Base-by-base conservation (phyloP, 2,797 vertebrate species). In the Alcedo quadribrachys region DNA sequence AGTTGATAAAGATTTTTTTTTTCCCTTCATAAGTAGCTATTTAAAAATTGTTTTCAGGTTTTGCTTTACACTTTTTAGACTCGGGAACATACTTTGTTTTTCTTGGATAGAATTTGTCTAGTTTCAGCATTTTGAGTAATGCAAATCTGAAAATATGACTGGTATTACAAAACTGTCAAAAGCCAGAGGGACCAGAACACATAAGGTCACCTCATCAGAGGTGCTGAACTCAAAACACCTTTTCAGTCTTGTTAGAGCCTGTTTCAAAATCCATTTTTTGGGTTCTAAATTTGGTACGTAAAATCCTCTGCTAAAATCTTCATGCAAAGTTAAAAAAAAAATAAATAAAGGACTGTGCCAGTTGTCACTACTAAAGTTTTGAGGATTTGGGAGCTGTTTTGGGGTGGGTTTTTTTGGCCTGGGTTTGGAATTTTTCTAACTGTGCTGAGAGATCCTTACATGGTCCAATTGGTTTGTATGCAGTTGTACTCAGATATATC, bases 71-170 rank as follows among this genome's bases (percentile, higher is more conserved):
- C 69, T 78, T 78, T 74, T 78, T 55, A 60, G 40, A 53, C 45
- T 89, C 20, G 5, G 58, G 65, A 85, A 21, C 11, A 55, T 67
- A 30, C 32, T 82, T 90, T 81, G 51, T 75, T 96, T 96, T 82
- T 71, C 84, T 95, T 94, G 92, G 93, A 75, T 20, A 63, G 51
- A 66, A 35, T 70, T 94, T 81, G 25, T 57, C 51, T 71, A 73
- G 43, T 63, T 90, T 90, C 76, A 94, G 84, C 79, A 60, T 71
- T 71, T 77, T 82, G 40, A 90, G 51, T 62, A 62, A 45, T 28
- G 25, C 48, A 94, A 68, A 77, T 87, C 68, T 62, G 77, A 71
- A 77, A 82, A 53, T 88, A 84, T 81, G 63, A 50, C 63, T 70
- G 55, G 25, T 92, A 81, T 89, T 85, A 46, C 60, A 73, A 62